Conservation (phyloP, 2,888 invertebrate genomes). For the Hololepta plana region DNA sequence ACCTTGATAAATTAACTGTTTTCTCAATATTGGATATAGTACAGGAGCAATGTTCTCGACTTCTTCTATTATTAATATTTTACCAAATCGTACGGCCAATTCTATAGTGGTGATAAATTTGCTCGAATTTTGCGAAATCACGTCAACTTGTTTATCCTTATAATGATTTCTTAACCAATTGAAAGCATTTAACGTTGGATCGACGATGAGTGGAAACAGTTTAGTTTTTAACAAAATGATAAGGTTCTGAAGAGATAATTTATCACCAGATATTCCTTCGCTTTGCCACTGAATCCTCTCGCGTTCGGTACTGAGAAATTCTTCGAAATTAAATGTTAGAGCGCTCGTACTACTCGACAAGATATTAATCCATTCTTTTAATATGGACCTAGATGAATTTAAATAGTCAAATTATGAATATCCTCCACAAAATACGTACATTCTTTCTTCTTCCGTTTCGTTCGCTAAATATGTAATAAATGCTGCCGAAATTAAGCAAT, state of each 20-base stretch:
- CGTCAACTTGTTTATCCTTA: conserved; percentile 45
- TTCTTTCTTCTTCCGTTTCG: conserved; percentile 49
- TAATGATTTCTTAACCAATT: conserved; percentile 64
- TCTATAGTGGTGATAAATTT: conserved; percentile 60
- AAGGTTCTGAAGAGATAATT: conserved; percentile 64
- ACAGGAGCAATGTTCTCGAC: conserved; percentile 40
- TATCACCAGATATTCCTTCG: conserved; percentile 66
- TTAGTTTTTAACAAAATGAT: conserved; percentile 28
- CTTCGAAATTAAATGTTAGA: conserved; percentile 31
- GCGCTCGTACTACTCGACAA: conserved; percentile 7
- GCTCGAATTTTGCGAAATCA: conserved; percentile 57
- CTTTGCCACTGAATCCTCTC: conserved; percentile 74
- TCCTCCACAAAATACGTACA: conserved; percentile 18
- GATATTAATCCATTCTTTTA: conserved; percentile 19
- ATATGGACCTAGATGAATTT: conserved; percentile 18
- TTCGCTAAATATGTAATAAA: conserved; percentile 52
- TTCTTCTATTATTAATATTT: conserved; percentile 71
- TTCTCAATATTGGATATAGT: conserved; percentile 41
- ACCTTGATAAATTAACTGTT: conserved; percentile 41
- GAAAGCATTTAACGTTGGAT: conserved; percentile 72
- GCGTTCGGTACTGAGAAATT: conserved; percentile 45
- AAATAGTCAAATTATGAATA: conserved; percentile 2
- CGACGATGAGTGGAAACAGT: conserved; percentile 64
- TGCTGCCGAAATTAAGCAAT: conserved; percentile 55
- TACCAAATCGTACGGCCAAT: conserved; percentile 69